These are phyloP conservation scores for Holothuria glaberrima DNA, from an alignment of 35 echinoderm and acorn worm species.

Conservation along the genomic window DNA sequence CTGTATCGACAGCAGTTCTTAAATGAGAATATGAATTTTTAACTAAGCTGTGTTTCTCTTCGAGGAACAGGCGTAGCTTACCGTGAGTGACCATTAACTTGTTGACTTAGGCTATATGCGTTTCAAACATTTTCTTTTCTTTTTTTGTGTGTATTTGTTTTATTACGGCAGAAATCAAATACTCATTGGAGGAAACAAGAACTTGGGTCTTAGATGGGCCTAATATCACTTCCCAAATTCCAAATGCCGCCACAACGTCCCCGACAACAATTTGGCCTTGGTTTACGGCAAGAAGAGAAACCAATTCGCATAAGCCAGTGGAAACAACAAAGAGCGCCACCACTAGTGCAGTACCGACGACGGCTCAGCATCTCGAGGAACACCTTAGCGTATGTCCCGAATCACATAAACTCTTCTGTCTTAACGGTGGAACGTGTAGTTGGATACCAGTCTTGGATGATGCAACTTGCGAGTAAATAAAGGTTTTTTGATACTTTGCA, in stretches of 20 bases:
- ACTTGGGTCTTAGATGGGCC: not conserved
- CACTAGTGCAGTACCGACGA: not conserved
- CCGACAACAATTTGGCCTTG: not conserved
- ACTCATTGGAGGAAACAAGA: not conserved
- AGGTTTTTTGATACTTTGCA: no score
- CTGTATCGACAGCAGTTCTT: no score
- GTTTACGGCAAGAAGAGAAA: not conserved
- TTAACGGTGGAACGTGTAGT: slow-evolving; percentile 74
- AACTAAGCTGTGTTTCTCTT: no score
- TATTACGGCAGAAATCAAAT: not conserved
- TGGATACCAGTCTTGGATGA: slow-evolving; percentile 47
- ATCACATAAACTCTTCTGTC: slow-evolving; percentile 61
- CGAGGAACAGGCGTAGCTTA: no score
- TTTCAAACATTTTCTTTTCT: no score
- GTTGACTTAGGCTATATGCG: no score
- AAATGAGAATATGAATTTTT: no score
- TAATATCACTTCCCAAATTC: not conserved
- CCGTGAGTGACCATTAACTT: no score
- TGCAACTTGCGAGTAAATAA: slow-evolving; percentile 72
- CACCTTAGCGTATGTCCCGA: slow-evolving; percentile 1
- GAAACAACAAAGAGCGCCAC: not conserved
- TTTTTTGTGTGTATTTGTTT: not conserved
- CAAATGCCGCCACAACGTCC: not conserved
- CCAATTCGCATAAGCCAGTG: not conserved
- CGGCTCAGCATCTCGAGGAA: not conserved